Percentiles rank a stretch among this genome's conserved stretches.
These are phyloP conservation scores for Cryptocheilus praepositus DNA, from an alignment of 2,888 invertebrate species.

Conservation along the genomic window DNA sequence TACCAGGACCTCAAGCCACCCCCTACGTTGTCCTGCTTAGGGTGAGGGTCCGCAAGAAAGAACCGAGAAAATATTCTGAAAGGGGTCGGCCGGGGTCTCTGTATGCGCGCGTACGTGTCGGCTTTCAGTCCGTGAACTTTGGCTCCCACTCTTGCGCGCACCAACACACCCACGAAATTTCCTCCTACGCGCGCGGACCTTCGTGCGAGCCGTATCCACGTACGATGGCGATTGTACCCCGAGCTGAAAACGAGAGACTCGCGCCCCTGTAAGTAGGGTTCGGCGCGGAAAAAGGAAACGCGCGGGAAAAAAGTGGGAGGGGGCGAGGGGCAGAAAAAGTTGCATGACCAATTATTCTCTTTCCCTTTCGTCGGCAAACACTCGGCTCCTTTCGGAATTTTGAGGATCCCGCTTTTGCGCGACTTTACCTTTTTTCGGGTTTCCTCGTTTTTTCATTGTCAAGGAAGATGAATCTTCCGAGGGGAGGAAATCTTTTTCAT, in stretches of 20 bases:
- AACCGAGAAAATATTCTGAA: slow-evolving; percentile 72
- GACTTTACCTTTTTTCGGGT: background rate
- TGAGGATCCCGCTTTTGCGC: background rate
- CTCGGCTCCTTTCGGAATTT: slow-evolving; percentile 21
- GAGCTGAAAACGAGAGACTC: slow-evolving; percentile 35
- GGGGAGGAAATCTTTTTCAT: too few relatives aligned
- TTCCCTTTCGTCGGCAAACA: slow-evolving; percentile 39
- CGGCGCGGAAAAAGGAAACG: slow-evolving; percentile 13
- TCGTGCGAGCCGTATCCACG: slow-evolving; percentile 14
- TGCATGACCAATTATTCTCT: slow-evolving; percentile 50
- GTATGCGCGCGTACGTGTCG: slow-evolving; percentile 37
- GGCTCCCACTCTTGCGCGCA: slow-evolving; percentile 37
- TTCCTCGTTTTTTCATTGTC: background rate
- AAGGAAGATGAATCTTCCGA: background rate
- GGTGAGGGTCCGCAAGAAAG: slow-evolving; percentile 71
- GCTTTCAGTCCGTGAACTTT: slow-evolving; percentile 58
- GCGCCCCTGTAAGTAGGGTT: slow-evolving; percentile 4
- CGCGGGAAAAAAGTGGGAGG: background rate
- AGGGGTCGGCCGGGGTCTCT: slow-evolving; percentile 54
- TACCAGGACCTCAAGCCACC: slow-evolving; percentile 72
- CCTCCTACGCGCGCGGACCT: slow-evolving; percentile 20
- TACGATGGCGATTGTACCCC: slow-evolving; percentile 8
- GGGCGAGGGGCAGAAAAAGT: slow-evolving; percentile 37
- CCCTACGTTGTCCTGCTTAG: slow-evolving; percentile 67
- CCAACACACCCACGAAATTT: slow-evolving; percentile 23